A percentile compares a stretch with the other conserved stretches of the same genome.
These are phyloP conservation scores for Carterocephalus palaemon DNA, from an alignment of 2,888 invertebrate genomes.

Conservation along the genomic window DNA sequence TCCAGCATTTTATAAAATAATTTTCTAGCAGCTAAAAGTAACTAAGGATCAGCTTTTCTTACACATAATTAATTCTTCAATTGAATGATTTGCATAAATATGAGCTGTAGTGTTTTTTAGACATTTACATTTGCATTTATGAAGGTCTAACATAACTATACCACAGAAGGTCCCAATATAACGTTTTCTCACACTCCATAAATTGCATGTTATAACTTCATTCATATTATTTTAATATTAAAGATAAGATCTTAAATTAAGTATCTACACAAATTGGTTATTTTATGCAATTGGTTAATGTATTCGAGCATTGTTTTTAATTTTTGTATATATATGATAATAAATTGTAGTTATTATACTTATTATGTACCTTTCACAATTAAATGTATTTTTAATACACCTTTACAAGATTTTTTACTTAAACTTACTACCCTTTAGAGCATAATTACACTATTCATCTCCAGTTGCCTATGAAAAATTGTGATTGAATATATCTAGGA, in stretches of 20 bases:
- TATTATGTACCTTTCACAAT: conserved; percentile 71
- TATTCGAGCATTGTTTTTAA: conserved; percentile 61
- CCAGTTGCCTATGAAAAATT: conserved; percentile 23
- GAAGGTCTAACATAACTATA: no score
- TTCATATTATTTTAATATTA: conserved; percentile 4
- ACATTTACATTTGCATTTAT: no score
- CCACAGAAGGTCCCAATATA: no score
- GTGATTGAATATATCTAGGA: conserved; percentile 23
- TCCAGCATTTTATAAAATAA: no score
- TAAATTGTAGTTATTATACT: conserved; percentile 71
- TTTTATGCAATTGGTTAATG: conserved; percentile 27
- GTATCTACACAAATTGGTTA: conserved; percentile 54
- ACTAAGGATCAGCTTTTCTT: no score
- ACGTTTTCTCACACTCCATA: no score
- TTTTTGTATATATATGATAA: conserved; percentile 77
- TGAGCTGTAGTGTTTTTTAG: no score
- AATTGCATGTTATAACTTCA: neutral
- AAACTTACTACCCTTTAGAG: conserved; percentile 26
- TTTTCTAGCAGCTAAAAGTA: no score
- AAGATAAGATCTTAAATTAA: conserved; percentile 26
- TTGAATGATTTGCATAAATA: no score
- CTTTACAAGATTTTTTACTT: conserved; percentile 48
- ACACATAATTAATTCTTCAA: no score
- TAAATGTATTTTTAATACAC: conserved; percentile 79
- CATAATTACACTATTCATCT: neutral